phyloP scores from a whole-genome alignment of 2,888 invertebrate species.

The Celastrina argiolus region DNA sequence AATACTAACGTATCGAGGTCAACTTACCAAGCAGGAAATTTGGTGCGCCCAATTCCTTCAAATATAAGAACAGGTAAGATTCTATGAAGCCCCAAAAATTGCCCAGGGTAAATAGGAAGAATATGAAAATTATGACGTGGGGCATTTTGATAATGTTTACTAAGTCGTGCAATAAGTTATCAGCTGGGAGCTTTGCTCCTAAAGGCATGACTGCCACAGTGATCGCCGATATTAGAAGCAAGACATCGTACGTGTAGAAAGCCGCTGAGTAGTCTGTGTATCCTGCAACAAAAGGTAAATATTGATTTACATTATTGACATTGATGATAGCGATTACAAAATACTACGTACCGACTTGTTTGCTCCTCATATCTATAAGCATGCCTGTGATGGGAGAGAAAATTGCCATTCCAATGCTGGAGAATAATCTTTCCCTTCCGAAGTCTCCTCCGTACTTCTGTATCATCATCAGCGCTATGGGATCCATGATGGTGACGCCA shows the following conservation, averaged over 20 bases:
- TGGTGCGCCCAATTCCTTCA: constrained; percentile 89
- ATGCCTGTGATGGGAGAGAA: constrained; percentile 89
- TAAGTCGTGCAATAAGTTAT: constrained; percentile 86
- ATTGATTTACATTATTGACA: constrained; percentile 53
- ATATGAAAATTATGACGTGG: constrained; percentile 87
- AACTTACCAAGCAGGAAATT: constrained; percentile 86
- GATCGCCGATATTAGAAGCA: constrained; percentile 84
- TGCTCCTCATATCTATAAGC: constrained; percentile 84
- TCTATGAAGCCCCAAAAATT: constrained; percentile 94
- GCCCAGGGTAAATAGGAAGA: constrained; percentile 88
- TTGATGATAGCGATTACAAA: constrained; percentile 61
- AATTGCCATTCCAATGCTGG: constrained; percentile 89
- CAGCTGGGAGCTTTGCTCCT: constrained; percentile 86
- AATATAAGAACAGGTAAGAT: constrained; percentile 90
- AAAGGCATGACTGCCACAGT: constrained; percentile 88
- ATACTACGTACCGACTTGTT: constrained; percentile 72
- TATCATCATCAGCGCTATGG: constrained; percentile 90
- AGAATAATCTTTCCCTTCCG: constrained; percentile 87
- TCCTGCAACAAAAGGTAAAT: constrained; percentile 74
- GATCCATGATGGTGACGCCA: constrained; percentile 93
- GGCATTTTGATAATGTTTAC: constrained; percentile 86
- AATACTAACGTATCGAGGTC: neutral
- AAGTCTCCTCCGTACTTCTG: constrained; percentile 90
- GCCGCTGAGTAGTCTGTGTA: constrained; percentile 92
- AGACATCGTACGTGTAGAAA: constrained; percentile 88